Conservation (phyloP, 1,140 invertebrate genomes). For the Gryon sp. region DNA sequence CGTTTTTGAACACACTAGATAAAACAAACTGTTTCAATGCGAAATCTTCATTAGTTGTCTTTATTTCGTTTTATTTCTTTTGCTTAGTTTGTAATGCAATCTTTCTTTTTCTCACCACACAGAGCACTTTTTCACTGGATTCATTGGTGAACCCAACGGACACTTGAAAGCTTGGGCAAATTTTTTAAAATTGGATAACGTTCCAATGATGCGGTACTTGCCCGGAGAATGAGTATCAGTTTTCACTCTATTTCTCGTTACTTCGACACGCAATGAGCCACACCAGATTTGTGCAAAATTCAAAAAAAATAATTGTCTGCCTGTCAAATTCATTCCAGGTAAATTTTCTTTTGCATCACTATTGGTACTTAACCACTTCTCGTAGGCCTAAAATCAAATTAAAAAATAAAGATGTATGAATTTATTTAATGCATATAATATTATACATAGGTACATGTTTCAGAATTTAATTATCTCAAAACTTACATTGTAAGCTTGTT, state of each 20-base stretch:
- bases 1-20: too few species aligned
- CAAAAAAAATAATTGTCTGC: slow-evolving; percentile 89
- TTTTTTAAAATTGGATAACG: slow-evolving; percentile 89
- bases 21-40: too few species aligned
- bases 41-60: background rate
- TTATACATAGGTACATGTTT: too few species aligned
- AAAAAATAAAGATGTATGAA: slow-evolving; percentile 7
- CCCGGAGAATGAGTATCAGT: slow-evolving; percentile 92
- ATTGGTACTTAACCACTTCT: slow-evolving; percentile 81
- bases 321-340: slow-evolving; percentile 86
- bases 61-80: background rate
- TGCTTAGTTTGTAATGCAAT: too few species aligned
- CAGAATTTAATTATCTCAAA: slow-evolving; percentile 20
- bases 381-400: slow-evolving; percentile 80
- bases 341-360: slow-evolving; percentile 81
- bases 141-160: slow-evolving; percentile 85
- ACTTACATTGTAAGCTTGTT: slow-evolving; percentile 88
- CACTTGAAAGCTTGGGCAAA: slow-evolving; percentile 88
- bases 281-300: slow-evolving; percentile 96
- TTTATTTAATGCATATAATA: background rate
- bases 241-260: slow-evolving; percentile 87
- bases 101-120: too few species aligned
- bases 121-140: slow-evolving; percentile 88
- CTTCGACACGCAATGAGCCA: slow-evolving; percentile 91
- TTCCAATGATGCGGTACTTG: slow-evolving; percentile 87